A percentile compares a stretch with the other conserved stretches of the same genome.
phyloP scores from a whole-genome alignment of 2,113 vertebrate genomes.

The Recurvirostra avosetta region DNA sequence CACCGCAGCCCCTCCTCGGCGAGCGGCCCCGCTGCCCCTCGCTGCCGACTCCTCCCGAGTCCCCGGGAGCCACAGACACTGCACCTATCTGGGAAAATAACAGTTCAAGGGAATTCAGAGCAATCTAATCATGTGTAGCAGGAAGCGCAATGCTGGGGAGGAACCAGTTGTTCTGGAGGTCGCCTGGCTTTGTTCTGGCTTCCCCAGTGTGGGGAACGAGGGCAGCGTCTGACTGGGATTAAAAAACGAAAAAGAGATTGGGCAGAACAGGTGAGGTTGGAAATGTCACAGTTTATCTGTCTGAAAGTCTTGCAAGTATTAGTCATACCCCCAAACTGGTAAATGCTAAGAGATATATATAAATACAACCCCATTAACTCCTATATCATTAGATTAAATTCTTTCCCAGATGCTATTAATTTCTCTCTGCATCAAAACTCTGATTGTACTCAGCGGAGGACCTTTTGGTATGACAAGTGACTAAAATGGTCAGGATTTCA shows the following conservation, averaged over 20 bases:
- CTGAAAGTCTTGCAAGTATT: background rate
- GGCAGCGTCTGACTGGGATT: background rate
- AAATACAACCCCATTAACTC: background rate
- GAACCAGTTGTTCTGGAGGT: background rate
- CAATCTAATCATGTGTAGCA: background rate
- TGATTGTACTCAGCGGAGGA: background rate
- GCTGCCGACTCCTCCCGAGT: background rate
- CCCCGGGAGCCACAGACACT: background rate
- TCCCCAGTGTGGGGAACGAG: background rate
- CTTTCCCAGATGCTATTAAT: background rate
- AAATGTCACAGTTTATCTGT: background rate
- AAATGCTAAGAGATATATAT: background rate
- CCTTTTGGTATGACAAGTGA: background rate
- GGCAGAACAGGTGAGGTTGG: background rate
- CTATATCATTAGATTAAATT: background rate
- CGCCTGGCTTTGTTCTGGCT: background rate
- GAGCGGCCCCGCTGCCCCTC: background rate
- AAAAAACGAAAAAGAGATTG: background rate
- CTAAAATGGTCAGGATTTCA: background rate
- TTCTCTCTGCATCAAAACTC: background rate
- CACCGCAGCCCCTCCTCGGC: rapidly evolving
- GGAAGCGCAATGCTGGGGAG: background rate
- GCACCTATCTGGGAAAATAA: background rate
- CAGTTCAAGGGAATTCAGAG: background rate
- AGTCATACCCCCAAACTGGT: background rate